Evolutionary conservation across 2,113 vertebrate genomes (phyloP).

Genomic region (Centropus bengalensis): DNA sequence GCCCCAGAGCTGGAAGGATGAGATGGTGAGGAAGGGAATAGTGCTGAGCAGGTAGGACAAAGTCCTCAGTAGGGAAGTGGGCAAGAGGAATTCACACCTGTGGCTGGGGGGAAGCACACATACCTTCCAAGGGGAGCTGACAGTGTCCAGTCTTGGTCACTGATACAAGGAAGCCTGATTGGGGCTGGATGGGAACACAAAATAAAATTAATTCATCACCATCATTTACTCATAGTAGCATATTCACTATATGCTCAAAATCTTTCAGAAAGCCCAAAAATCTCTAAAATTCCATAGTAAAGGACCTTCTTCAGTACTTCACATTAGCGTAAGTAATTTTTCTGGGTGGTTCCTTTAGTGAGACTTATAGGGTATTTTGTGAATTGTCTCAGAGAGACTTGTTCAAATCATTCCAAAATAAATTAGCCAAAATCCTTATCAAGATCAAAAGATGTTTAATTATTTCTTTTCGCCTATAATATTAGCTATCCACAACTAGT

Average conservation of each 20-base stretch:
- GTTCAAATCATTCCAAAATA: not conserved
- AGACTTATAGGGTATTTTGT: not conserved
- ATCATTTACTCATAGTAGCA: not conserved
- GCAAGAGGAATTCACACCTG: not conserved
- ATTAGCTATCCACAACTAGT: not conserved
- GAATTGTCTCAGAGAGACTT: not conserved
- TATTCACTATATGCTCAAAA: not conserved
- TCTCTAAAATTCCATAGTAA: not conserved
- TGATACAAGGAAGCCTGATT: not conserved
- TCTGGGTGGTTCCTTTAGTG: not conserved
- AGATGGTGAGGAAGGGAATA: not conserved
- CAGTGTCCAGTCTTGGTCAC: not conserved
- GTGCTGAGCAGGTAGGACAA: not conserved
- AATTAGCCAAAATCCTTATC: not conserved
- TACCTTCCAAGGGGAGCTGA: fast-evolving
- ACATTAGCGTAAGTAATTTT: not conserved
- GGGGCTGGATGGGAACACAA: not conserved
- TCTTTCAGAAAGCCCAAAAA: not conserved
- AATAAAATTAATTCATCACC: not conserved
- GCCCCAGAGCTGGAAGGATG: not conserved
- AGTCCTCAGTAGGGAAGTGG: not conserved
- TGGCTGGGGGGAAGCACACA: not conserved
- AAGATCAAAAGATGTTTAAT: not conserved
- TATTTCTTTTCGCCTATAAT: not conserved
- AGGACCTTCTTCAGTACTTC: not conserved